Percentiles rank a stretch among this genome's conserved stretches.
Evolutionary conservation across 1,140 invertebrate genomes (phyloP).

Genomic region (Yoshiicerus persimilis): DNA sequence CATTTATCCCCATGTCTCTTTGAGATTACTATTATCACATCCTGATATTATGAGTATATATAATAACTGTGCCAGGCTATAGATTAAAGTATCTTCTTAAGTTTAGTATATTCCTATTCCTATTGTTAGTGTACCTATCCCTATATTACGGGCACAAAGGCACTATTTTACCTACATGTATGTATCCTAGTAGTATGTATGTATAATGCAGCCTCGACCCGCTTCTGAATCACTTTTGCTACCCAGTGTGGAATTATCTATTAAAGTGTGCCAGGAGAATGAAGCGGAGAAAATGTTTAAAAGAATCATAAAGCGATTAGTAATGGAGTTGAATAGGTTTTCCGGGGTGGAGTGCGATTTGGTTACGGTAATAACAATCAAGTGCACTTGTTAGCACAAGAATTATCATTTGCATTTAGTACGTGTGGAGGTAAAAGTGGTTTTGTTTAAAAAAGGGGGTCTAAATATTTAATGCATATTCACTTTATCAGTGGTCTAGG

Average conservation of each 20-base stretch:
- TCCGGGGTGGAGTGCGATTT: not conserved
- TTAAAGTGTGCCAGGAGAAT: not conserved
- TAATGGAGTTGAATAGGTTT: not conserved
- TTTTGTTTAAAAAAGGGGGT: too few species aligned
- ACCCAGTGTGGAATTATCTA: not conserved
- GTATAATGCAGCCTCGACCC: too few species aligned
- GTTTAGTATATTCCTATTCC: too few species aligned
- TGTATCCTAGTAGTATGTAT: too few species aligned
- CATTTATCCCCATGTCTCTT: too few species aligned
- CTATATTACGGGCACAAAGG: too few species aligned
- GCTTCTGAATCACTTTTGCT: not conserved
- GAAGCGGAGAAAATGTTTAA: not conserved
- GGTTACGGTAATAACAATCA: not conserved
- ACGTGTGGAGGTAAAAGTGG: not conserved
- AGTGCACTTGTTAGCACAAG: not conserved
- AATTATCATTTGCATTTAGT: not conserved
- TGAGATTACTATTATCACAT: too few species aligned
- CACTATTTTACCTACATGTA: too few species aligned
- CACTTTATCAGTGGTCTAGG: not conserved
- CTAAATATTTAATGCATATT: not conserved
- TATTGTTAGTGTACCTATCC: too few species aligned
- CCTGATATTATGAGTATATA: too few species aligned
- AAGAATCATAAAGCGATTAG: not conserved
- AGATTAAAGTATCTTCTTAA: too few species aligned
- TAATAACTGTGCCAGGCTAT: too few species aligned